phyloP scores from a whole-genome alignment of 1,140 invertebrate genomes.

The Brachionus asplanchnoidis region DNA sequence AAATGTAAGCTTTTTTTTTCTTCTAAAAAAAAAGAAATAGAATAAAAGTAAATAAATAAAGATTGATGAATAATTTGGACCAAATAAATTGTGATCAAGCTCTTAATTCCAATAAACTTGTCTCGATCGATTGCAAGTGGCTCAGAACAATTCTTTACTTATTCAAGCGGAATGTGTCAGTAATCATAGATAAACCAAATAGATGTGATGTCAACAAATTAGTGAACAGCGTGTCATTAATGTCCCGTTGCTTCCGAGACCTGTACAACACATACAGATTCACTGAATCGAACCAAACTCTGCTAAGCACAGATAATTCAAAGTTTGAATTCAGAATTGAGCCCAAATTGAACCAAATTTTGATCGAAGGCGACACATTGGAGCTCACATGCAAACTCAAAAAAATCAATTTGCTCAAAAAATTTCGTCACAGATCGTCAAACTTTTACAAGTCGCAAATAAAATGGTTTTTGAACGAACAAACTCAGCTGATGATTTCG shows the following conservation, averaged over 20 bases:
- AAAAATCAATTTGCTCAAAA: neutral
- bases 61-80: constrained; percentile 6
- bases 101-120: neutral
- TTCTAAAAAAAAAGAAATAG: neutral
- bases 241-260: constrained; percentile 15
- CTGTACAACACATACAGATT: constrained; percentile 15
- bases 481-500: constrained; percentile 15
- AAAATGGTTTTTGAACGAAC: constrained; percentile 34
- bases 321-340: constrained; percentile 12
- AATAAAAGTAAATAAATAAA: neutral
- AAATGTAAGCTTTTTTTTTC: neutral
- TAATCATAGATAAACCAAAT: neutral
- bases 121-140: constrained; percentile 33
- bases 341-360: constrained; percentile 30
- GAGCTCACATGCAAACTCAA: constrained; percentile 26
- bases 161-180: constrained; percentile 17
- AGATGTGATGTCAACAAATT: constrained; percentile 7
- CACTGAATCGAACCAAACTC: neutral
- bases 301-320: neutral
- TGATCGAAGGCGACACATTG: constrained; percentile 30
- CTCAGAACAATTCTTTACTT: constrained; percentile 14
- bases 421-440: neutral
- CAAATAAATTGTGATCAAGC: constrained; percentile 24
- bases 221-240: constrained; percentile 20
- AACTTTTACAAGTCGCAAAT: constrained; percentile 24